Percentiles rank a stretch among this genome's conserved stretches.
Conservation (phyloP, 2,888 invertebrate genomes). For the Tetranychus piercei region DNA sequence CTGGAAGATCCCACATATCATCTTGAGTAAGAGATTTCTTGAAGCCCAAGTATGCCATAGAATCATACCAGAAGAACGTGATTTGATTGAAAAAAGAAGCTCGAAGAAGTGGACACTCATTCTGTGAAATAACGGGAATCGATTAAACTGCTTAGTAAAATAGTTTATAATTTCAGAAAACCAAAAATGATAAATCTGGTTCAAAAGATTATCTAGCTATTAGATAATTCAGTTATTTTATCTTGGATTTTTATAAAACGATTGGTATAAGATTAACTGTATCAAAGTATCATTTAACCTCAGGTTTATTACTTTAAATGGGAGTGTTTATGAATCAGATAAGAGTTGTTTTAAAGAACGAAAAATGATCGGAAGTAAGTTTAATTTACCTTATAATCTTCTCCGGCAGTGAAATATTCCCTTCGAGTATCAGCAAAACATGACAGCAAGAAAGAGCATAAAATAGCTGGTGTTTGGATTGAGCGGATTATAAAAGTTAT, state of each 20-base stretch:
- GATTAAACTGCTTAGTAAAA: background rate
- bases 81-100: conserved; percentile 17
- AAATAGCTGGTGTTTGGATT: conserved; percentile 14
- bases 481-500: background rate
- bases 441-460: conserved; percentile 38
- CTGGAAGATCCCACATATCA: conserved; percentile 18
- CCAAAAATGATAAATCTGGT: background rate
- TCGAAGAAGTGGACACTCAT: conserved; percentile 1
- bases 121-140: conserved; percentile 5
- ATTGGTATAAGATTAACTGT: too few species aligned
- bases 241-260: too few species aligned
- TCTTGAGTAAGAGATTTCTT: conserved; percentile 15
- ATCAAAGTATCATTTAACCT: too few species aligned
- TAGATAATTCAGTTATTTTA: too few species aligned
- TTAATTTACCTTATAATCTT: conserved; percentile 7
- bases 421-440: conserved; percentile 60
- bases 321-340: background rate
- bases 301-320: background rate
- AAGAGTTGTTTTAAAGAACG: background rate
- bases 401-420: conserved; percentile 11
- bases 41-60: conserved; percentile 17
- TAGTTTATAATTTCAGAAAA: background rate
- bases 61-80: conserved; percentile 21
- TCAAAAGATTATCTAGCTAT: background rate
- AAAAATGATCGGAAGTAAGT: background rate